These are phyloP conservation scores for Neodiprion pinetum DNA, from an alignment of 1,140 invertebrate genomes.

Conservation along the genomic window DNA sequence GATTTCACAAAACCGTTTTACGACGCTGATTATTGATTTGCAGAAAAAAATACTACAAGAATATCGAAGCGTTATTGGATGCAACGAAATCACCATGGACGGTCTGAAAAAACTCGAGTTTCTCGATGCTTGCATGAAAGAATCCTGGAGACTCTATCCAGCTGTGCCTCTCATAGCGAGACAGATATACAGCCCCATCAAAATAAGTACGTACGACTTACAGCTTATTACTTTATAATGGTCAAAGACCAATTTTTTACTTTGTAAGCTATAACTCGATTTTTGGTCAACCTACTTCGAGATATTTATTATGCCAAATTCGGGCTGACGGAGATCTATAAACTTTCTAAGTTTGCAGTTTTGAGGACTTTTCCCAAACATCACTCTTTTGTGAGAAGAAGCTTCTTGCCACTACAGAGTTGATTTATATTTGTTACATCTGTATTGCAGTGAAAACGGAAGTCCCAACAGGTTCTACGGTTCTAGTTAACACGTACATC, in stretches of 20 bases:
- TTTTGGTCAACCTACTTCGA: no score
- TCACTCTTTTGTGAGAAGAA: no score
- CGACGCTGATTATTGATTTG: slow-evolving; percentile 21
- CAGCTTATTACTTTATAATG: slow-evolving; percentile 11
- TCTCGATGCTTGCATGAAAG: slow-evolving; percentile 64
- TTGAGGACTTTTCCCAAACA: no score
- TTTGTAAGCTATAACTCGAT: background rate
- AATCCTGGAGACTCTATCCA: slow-evolving; percentile 60
- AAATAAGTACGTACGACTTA: slow-evolving; percentile 39
- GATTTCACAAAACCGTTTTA: slow-evolving; percentile 58
- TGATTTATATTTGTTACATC: background rate
- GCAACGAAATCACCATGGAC: slow-evolving; percentile 52
- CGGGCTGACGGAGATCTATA: no score
- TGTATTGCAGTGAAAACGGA: slow-evolving; percentile 42
- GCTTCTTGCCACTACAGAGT: no score
- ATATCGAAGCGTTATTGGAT: slow-evolving; percentile 56
- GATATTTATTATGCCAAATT: no score
- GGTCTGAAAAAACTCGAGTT: slow-evolving; percentile 59
- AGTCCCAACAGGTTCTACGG: slow-evolving; percentile 47
- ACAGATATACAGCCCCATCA: slow-evolving; percentile 53
- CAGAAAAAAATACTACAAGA: slow-evolving; percentile 67
- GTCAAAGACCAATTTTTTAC: slow-evolving; percentile 11
- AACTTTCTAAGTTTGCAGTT: no score
- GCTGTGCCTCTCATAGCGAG: slow-evolving; percentile 65
- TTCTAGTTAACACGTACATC: slow-evolving; percentile 48